Conservation (phyloP, 2,888 invertebrate species). For the Lucinisca nassula region DNA sequence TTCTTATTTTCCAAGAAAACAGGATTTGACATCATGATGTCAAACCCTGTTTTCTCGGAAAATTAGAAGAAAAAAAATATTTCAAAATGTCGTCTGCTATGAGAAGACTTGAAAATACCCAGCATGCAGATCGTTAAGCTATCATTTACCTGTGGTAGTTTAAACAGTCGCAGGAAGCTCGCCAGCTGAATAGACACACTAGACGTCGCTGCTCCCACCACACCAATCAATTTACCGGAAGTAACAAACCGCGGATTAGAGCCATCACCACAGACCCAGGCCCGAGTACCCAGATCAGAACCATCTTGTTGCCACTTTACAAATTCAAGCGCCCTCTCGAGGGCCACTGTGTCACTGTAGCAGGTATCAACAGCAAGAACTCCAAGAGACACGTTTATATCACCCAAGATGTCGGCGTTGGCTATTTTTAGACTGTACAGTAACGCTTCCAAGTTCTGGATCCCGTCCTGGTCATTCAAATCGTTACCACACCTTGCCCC, state of each 20-base stretch:
- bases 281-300: conserved; percentile 1
- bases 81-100: no score
- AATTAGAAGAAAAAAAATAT: no score
- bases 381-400: conserved; percentile 91
- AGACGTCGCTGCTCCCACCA: conserved; percentile 90
- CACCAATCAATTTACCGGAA: conserved; percentile 89
- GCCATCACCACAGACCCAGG: conserved; percentile 29
- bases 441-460: conserved; percentile 92
- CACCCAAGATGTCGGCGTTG: conserved; percentile 89
- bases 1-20: no score
- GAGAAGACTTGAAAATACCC: no score
- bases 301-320: conserved; percentile 31
- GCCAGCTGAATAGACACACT: conserved; percentile 90
- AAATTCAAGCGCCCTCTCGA: conserved; percentile 89
- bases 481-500: conserved; percentile 84
- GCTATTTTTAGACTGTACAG: conserved; percentile 91
- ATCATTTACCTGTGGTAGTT: conserved; percentile 89
- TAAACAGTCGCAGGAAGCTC: conserved; percentile 89
- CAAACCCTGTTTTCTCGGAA: no score
- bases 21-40: no score
- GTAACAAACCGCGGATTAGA: background rate
- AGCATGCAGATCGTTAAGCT: no score
- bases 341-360: conserved; percentile 91
- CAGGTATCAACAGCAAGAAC: conserved; percentile 91
- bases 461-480: conserved; percentile 91